These are phyloP conservation scores for Papilio dardanus DNA, from an alignment of 1,140 invertebrate genomes.

Conservation along the genomic window DNA sequence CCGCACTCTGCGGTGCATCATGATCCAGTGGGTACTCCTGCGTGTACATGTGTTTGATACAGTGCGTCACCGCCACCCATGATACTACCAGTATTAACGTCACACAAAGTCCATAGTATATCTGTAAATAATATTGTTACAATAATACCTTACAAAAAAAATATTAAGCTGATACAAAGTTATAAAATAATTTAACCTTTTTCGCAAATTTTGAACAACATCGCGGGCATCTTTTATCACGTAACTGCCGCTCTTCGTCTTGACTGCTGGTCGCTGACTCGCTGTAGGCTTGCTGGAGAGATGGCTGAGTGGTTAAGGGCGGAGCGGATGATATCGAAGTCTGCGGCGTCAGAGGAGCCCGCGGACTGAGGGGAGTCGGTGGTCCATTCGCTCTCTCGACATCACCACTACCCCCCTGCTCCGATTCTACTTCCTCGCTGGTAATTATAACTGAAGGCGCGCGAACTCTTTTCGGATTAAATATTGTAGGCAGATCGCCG, in stretches of 20 bases:
- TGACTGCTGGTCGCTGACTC: conserved; percentile 83
- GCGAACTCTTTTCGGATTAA: conserved; percentile 88
- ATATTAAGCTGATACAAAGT: background rate
- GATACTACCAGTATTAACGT: conserved; percentile 91
- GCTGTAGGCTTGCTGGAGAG: conserved; percentile 74
- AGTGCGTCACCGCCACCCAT: conserved; percentile 95
- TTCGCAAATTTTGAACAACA: conserved; percentile 88
- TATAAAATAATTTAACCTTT: conserved; percentile 76
- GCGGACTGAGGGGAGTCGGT: conserved; percentile 71
- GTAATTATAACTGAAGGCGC: conserved; percentile 88
- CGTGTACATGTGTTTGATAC: conserved; percentile 93
- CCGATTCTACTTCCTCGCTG: conserved; percentile 82
- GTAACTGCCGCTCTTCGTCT: conserved; percentile 74
- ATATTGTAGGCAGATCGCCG: conserved; percentile 89
- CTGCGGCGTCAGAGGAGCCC: conserved; percentile 73
- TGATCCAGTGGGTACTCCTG: conserved; percentile 71
- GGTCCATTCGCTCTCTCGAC: conserved; percentile 70
- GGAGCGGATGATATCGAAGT: conserved; percentile 72
- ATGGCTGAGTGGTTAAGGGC: conserved; percentile 70
- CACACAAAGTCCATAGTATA: conserved; percentile 93
- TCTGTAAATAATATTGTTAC: conserved; percentile 83
- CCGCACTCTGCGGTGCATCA: conserved; percentile 48
- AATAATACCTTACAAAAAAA: background rate
- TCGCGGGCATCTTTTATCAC: conserved; percentile 83
- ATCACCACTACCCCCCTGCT: conserved; percentile 56